Base-by-base conservation (phyloP, 1,140 invertebrate species). In the Pachypsylla venusta region DNA sequence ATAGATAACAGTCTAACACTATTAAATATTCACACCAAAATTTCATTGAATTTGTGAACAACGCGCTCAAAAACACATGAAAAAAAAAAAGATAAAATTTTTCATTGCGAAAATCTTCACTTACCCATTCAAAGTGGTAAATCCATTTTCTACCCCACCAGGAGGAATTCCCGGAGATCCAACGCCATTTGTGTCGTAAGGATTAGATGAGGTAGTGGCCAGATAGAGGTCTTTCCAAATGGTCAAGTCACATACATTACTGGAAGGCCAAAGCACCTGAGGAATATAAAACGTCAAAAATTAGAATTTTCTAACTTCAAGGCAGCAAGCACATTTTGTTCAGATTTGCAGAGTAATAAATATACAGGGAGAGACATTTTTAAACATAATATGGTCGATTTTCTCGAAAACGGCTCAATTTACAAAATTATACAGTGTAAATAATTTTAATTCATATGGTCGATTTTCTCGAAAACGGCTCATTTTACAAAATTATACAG, bases 151-250 rank as follows among this genome's bases (percentile, higher is more conserved):
- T 5, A 7, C 42, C 4, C 42, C 42, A 5, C 42, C 42, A 48
- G 4, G 4, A 3, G n/a, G n/a, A 3, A 22, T n/a, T 3, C n/a
- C 7, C 4, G 42, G 16, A 7, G 30, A 10, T 7, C 30, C n/a
- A n/a, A 7, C 30, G n/a, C 22, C 42, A 5, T 22, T n/a, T 3
- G 4, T 48, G 42, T 48, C 42, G 42, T 48, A 48, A 3, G 42
- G 22, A 19, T 48, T 48, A 22, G 42, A 48, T 4, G 42, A 48
- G 42, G 7, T 48, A 3, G 77, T 78, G 58, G 83, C 83, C 61
- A 89, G 74, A 75, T 93, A 93, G 22, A 95, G 80, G 61, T 87
- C 84, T 42, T 79, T 79, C 92, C 92, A 95, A 59, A 94, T 73
- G 27, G 78, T 76, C 67, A 95, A 75, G 67, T 87, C 82, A 59